Conservation (phyloP, 2,797 vertebrate genomes). For the Sebastes nivosus region DNA sequence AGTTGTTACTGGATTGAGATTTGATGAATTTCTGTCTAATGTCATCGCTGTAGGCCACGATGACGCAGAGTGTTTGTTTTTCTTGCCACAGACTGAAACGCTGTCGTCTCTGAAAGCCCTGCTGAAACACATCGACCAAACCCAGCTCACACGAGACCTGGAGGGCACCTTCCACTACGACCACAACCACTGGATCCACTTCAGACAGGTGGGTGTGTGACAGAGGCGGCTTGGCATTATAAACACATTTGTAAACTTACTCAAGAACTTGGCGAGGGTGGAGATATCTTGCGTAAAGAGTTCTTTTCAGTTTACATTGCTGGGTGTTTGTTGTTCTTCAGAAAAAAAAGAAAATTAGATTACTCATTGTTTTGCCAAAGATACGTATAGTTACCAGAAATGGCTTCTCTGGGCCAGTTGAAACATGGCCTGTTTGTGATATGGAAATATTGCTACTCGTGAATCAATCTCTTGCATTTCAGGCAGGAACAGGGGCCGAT, state of each 20-base stretch:
- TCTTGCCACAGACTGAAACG: slow-evolving; percentile 80
- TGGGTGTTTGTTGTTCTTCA: neutral
- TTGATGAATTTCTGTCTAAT: neutral
- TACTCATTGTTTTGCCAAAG: neutral
- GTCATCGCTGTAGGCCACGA: neutral
- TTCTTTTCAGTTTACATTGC: neutral
- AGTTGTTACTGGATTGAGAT: neutral
- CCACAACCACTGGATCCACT: slow-evolving; percentile 86
- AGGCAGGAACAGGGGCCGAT: neutral
- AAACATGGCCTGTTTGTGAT: slow-evolving; percentile 9
- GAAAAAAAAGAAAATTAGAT: neutral
- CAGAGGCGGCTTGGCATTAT: neutral
- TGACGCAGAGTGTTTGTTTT: slow-evolving; percentile 6
- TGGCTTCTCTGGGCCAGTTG: neutral
- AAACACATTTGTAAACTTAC: slow-evolving; percentile 4
- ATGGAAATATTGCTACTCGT: neutral
- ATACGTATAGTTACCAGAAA: neutral
- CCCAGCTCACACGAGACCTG: slow-evolving; percentile 85
- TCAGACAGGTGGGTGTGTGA: slow-evolving; percentile 82
- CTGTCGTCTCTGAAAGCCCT: slow-evolving; percentile 86
- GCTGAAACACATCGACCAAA: slow-evolving; percentile 84
- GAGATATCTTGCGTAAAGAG: neutral
- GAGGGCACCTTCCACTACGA: slow-evolving; percentile 86
- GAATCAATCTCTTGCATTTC: neutral
- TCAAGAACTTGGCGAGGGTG: neutral